Conservation (phyloP, 2,113 vertebrate genomes). For the Delphinus delphis region DNA sequence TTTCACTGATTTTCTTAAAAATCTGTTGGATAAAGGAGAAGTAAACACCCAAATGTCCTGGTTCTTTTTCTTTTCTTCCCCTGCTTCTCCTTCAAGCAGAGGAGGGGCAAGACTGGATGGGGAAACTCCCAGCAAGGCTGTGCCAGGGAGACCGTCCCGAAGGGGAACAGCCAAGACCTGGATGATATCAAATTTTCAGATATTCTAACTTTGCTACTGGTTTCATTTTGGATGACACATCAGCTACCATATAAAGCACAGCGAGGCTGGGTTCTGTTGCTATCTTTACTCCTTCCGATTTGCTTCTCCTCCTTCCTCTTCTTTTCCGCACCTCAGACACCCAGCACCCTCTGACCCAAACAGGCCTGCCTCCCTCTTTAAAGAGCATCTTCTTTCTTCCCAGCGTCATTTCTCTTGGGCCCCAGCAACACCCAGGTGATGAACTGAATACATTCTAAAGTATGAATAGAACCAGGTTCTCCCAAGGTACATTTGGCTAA, state of each 20-base stretch:
- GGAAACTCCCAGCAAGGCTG: neutral
- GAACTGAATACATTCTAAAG: neutral
- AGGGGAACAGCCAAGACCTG: neutral
- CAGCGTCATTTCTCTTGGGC: neutral
- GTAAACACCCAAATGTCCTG: neutral
- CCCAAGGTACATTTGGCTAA: neutral
- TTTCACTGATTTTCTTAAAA: neutral
- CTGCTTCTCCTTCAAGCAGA: neutral
- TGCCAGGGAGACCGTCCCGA: neutral
- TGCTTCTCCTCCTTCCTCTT: neutral
- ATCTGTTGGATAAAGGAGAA: neutral
- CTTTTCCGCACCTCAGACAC: neutral
- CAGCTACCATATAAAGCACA: neutral
- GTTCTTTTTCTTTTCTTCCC: neutral
- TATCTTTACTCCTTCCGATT: neutral
- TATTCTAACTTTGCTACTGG: neutral
- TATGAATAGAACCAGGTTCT: neutral
- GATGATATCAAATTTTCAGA: neutral
- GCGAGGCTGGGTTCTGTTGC: neutral
- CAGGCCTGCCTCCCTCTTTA: neutral
- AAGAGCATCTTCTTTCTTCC: neutral
- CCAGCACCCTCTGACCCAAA: neutral
- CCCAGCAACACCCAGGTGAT: neutral
- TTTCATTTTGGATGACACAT: neutral
- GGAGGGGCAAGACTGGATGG: neutral